Base-by-base conservation (phyloP, 2,797 vertebrate genomes). In the Takifugu rubripes region DNA sequence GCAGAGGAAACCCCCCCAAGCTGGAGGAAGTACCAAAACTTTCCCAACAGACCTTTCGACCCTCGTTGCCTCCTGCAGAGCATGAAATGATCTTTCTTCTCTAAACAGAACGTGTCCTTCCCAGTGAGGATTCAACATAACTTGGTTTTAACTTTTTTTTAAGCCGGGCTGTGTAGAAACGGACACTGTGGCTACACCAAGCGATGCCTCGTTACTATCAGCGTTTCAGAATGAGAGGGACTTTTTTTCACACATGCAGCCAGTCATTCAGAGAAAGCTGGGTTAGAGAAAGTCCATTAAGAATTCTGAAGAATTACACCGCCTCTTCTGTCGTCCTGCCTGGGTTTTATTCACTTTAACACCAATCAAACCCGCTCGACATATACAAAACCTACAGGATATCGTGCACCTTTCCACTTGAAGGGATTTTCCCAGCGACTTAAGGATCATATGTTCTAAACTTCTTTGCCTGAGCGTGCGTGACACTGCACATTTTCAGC, bases 231-330 rank as follows among this genome's bases (percentile, higher is more conserved):
- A 72, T 76, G 76, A 71, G 25, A 67, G 84, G 84, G 79, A 74
- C 80, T 87, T 87, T 85, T 77, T 77, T 42, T 77, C 24, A 50
- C 47, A 36, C 48, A 59, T 64, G 61, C 26, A 51, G 31, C 44
- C 25, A 86, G 83, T 89, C 88, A 90, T 90, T 77, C 52, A 70
- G 74, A 82, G 75, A 88, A 27, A 54, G 54, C 54, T 68, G 60
- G 64, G 75, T 72, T 55, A 75, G 80, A 88, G 84, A 86, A 87
- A 83, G 81, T 86, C 76, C 76, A 78, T 83, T 77, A 82, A 84
- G 83, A 79, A 67, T 83, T 77, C 72, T 61, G 59, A 54, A 75
- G 68, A 80, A 74, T 81, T 58, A 56, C 75, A 66, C 59, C 16
- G 42, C 43, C 16, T 65, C 66, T 75, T 43, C 42, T 59, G 49